Conservation (phyloP, 2,113 vertebrate species). For the Synchiropus splendidus region DNA sequence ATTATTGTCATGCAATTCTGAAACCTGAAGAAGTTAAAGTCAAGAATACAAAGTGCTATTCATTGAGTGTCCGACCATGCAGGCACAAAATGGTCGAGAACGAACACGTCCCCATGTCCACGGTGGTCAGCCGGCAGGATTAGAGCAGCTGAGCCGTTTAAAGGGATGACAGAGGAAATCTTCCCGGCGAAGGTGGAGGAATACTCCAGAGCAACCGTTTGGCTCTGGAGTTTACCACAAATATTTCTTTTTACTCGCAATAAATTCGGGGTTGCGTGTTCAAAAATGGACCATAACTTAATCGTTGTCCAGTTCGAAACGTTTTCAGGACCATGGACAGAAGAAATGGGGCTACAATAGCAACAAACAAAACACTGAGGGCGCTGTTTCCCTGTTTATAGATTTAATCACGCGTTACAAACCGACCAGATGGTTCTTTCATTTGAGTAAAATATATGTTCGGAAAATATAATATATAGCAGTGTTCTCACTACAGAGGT, state of each 20-base stretch:
- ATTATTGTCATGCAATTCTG: too few relatives aligned
- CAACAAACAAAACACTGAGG: background rate
- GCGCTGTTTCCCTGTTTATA: conserved; percentile 2
- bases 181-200: conserved; percentile 29
- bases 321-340: conserved; percentile 37
- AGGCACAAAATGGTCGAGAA: conserved; percentile 7
- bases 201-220: background rate
- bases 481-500: too few relatives aligned
- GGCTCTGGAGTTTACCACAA: background rate
- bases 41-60: too few relatives aligned
- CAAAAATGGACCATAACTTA: background rate
- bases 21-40: too few relatives aligned
- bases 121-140: conserved; percentile 48
- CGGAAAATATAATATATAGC: too few relatives aligned
- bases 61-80: conserved; percentile 8
- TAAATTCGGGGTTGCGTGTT: too few relatives aligned
- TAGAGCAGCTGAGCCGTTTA: conserved; percentile 62
- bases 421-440: background rate
- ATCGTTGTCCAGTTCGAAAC: background rate
- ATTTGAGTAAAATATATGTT: background rate
- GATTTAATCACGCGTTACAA: background rate
- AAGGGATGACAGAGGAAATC: conserved; percentile 57
- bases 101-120: conserved; percentile 8
- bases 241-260: background rate
- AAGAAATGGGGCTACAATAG: conserved; percentile 9